Evolutionary conservation across 2,888 invertebrate genomes (phyloP).

Genomic region (Tubulanus polymorphus): DNA sequence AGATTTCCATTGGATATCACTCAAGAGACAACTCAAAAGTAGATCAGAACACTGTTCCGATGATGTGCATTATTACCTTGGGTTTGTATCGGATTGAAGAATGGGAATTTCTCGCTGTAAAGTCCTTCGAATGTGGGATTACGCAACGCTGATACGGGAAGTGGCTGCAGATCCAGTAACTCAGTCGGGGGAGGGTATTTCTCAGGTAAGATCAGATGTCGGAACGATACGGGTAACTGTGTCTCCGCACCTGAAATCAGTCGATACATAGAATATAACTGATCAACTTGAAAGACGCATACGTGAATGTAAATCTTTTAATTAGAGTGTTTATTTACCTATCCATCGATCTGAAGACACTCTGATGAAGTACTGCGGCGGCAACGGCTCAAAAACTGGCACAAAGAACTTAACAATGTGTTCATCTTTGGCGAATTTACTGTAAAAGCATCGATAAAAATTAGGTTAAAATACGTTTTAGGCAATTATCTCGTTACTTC

Average conservation of each 20-base stretch:
- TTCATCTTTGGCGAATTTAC: conserved; percentile 90
- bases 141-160: conserved; percentile 84
- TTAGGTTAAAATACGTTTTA: too few species aligned
- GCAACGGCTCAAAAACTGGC: conserved; percentile 96
- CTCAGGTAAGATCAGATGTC: conserved; percentile 94
- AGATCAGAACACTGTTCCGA: too few species aligned
- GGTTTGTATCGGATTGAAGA: conserved; percentile 98
- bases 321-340: conserved; percentile 31
- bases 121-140: conserved; percentile 81
- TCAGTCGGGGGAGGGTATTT: conserved; percentile 98
- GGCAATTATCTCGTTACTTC: too few species aligned
- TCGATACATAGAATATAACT: conserved; percentile 1
- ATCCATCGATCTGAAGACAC: conserved; percentile 60
- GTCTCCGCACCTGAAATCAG: conserved; percentile 74
- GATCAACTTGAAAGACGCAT: conserved; percentile 2
- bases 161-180: conserved; percentile 89
- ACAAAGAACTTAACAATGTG: conserved; percentile 97
- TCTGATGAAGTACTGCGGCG: conserved; percentile 92
- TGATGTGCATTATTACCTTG: conserved; percentile 67
- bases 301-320: not conserved
- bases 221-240: conserved; percentile 92
- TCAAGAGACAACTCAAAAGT: too few species aligned
- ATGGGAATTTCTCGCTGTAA: conserved; percentile 80
- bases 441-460: too few species aligned
- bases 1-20: too few species aligned